These are phyloP conservation scores for Corbicula japonica DNA, from an alignment of 2,888 invertebrate species.

Conservation along the genomic window DNA sequence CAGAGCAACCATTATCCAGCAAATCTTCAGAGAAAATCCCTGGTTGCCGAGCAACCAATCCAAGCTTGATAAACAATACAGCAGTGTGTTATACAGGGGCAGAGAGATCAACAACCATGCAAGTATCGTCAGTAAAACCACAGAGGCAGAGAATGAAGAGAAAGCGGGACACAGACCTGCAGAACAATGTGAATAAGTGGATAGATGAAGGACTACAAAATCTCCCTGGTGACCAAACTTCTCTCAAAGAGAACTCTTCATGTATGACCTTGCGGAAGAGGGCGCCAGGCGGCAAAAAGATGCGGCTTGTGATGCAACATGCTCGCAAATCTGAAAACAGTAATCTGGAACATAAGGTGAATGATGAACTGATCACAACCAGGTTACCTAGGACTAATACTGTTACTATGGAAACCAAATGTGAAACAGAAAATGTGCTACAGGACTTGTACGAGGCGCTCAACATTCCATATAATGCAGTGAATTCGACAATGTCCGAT, in stretches of 20 bases:
- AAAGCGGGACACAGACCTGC: too few species aligned
- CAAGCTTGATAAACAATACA: too few species aligned
- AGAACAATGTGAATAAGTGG: too few species aligned
- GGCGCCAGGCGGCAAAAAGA: constrained; percentile 25
- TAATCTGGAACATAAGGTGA: not conserved
- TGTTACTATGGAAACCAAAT: not conserved
- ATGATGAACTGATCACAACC: not conserved
- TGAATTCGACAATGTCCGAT: constrained; percentile 48
- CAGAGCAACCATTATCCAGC: not conserved
- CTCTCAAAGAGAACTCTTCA: constrained; percentile 3
- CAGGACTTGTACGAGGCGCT: constrained; percentile 69
- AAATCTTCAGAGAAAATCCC: not conserved
- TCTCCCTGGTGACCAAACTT: not conserved
- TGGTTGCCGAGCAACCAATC: too few species aligned
- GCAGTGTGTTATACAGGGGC: too few species aligned
- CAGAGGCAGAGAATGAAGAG: too few species aligned
- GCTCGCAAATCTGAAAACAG: not conserved
- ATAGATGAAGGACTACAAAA: too few species aligned
- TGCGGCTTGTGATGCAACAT: constrained; percentile 9
- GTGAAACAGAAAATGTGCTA: constrained; percentile 45
- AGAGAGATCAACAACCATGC: too few species aligned
- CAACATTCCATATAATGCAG: constrained; percentile 58
- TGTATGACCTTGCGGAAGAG: too few species aligned
- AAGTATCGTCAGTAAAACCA: too few species aligned
- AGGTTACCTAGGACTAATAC: too few species aligned